phyloP scores from a whole-genome alignment of 2,113 vertebrate species.

The Sinocyclocheilus rhinocerous region DNA sequence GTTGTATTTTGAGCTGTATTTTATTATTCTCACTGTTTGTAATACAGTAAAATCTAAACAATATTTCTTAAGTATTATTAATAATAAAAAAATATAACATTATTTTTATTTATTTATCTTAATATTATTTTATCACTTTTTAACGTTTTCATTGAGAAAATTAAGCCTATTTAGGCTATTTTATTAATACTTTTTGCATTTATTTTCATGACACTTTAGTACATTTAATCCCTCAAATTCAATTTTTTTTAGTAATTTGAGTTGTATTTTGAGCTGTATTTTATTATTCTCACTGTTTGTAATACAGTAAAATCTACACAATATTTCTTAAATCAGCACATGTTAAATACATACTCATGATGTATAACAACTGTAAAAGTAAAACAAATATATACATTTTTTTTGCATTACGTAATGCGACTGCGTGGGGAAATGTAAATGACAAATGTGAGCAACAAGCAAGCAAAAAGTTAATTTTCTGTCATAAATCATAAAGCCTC shows the following conservation, averaged over 20 bases:
- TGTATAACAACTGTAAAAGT: background rate
- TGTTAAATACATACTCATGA: background rate
- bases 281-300: no score
- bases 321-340: no score
- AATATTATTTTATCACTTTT: background rate
- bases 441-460: background rate
- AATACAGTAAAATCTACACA: no score
- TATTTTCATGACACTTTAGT: background rate
- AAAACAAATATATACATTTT: background rate
- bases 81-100: no score
- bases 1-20: no score
- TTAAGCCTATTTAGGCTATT: background rate
- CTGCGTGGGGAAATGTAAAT: background rate
- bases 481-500: background rate
- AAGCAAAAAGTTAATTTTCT: background rate
- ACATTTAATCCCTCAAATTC: no score
- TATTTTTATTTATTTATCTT: background rate
- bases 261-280: no score
- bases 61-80: no score
- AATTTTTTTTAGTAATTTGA: no score
- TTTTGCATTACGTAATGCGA: background rate
- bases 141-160: background rate
- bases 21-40: no score
- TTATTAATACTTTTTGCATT: background rate
- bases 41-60: no score